Evolutionary conservation across 2,888 invertebrate species (phyloP).

Genomic region (Chymomyza procnemis): DNA sequence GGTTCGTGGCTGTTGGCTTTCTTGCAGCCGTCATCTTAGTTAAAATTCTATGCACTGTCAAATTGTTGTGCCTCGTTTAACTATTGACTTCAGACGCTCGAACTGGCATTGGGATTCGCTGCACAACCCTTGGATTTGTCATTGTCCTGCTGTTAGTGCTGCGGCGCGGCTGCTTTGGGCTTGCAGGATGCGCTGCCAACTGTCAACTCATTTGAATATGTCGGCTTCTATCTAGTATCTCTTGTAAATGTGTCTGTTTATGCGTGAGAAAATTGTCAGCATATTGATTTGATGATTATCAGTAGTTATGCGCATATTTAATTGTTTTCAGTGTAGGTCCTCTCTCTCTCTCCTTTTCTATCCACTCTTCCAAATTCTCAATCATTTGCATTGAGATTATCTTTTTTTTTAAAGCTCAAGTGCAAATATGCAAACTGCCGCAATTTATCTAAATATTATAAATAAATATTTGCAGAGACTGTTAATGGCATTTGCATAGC

Average conservation of each 20-base stretch:
- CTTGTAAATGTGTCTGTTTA: constrained; percentile 45
- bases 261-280: constrained; percentile 71
- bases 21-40: constrained; percentile 21
- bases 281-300: constrained; percentile 71
- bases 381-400: constrained; percentile 24
- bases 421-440: constrained; percentile 55
- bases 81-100: constrained; percentile 66
- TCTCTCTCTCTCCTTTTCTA: background rate
- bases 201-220: background rate
- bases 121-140: constrained; percentile 12
- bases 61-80: constrained; percentile 31
- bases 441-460: constrained; percentile 21
- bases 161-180: too few species aligned
- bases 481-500: constrained; percentile 1
- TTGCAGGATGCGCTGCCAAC: background rate
- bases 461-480: constrained; percentile 62
- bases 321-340: constrained; percentile 36
- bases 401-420: constrained; percentile 48
- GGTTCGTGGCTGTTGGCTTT: constrained; percentile 9
- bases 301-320: constrained; percentile 69
- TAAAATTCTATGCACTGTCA: constrained; percentile 39
- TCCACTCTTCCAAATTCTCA: background rate
- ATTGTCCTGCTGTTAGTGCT: constrained; percentile 29
- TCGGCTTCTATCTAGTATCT: constrained; percentile 5
- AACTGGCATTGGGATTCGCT: constrained; percentile 32